Percentiles rank a stretch among this genome's conserved stretches.
Evolutionary conservation across 2,113 vertebrate genomes (phyloP).

Genomic region (Salminus brasiliensis): DNA sequence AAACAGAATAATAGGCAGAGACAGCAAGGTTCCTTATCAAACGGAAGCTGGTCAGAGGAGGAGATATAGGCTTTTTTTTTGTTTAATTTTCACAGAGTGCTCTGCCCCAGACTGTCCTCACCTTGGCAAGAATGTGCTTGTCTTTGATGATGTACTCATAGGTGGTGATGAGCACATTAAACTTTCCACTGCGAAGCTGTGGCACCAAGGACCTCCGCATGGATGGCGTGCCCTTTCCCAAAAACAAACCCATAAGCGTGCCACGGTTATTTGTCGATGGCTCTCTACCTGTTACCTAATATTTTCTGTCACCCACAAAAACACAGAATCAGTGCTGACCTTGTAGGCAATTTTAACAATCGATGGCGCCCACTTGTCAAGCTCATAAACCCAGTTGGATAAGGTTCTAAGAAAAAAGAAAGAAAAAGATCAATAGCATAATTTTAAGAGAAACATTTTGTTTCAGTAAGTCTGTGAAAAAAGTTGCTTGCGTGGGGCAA

Average conservation of each 20-base stretch:
- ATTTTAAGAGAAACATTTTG: background rate
- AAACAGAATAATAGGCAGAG: background rate
- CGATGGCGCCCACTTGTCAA: constrained; percentile 98
- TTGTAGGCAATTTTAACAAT: constrained; percentile 98
- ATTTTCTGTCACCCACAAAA: background rate
- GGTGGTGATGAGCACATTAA: constrained; percentile 95
- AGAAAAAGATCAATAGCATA: constrained; percentile 19
- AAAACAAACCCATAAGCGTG: background rate
- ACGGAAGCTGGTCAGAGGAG: background rate
- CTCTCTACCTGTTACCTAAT: background rate
- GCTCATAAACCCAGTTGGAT: constrained; percentile 96
- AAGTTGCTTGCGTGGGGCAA: background rate
- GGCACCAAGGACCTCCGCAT: constrained; percentile 91
- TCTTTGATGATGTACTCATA: constrained; percentile 99
- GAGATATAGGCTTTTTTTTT: background rate
- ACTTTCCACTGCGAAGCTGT: constrained; percentile 94
- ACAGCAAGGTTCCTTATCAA: background rate
- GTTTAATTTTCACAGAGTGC: background rate
- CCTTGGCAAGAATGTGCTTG: constrained; percentile 99
- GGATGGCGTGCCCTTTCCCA: constrained; percentile 86
- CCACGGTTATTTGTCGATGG: background rate
- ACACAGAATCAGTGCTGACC: constrained; percentile 72
- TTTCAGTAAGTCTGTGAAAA: background rate
- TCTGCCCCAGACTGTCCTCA: constrained; percentile 57
- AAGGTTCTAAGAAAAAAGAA: constrained; percentile 81